Base-by-base conservation (phyloP, 2,888 invertebrate species). In the Frankliniella fusca region DNA sequence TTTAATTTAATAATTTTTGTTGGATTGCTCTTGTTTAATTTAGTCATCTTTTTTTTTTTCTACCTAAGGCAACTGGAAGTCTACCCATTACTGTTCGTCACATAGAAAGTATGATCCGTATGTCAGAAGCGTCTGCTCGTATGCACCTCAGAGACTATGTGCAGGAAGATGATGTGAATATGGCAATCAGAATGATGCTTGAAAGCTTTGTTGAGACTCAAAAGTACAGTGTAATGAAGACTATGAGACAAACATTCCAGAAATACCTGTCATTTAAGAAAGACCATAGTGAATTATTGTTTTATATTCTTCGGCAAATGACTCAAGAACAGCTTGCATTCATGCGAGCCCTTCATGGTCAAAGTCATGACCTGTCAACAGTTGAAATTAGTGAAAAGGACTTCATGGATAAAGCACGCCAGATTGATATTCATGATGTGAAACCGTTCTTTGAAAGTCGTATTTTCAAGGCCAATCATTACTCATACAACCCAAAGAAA, bases 151-250 rank as follows among this genome's bases (percentile, higher is more conserved):
- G 99, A 0, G 93, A 95, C 85, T 94, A 94, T 86, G 97, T 97
- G 9, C 90, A 92, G 84, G 99, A 99, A 86, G 95, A 95, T 83
- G 99, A 99, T 88, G 97, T 99, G 15, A 97, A 98, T 89, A 94
- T 98, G 92, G 98, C 99, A 50, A 97, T 99, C 84, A 91, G 97
- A 82, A 96, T 98, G 90, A 96, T 97, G 94, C 91, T 99, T 82
- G 99, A 99, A 88, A 97, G 97, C 87, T 99, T 99, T 89, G 96
- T 99, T 82, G 96, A 97, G 85, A 98, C 99, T 0, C 99, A 99
- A 89, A 99, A 99, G 88, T 98, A 96, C 91, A 96, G 97, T 86
- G 96, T 99, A 49, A 99, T 97, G 97, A 93, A 96, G 85, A 92
- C 94, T 81, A 99, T 99, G 97, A 92, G 93, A 90, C 90, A 96